A percentile compares a stretch with the other conserved stretches of the same genome.
These are phyloP conservation scores for Drosophila acutilabella DNA, from an alignment of 2,888 invertebrate genomes.

Conservation along the genomic window DNA sequence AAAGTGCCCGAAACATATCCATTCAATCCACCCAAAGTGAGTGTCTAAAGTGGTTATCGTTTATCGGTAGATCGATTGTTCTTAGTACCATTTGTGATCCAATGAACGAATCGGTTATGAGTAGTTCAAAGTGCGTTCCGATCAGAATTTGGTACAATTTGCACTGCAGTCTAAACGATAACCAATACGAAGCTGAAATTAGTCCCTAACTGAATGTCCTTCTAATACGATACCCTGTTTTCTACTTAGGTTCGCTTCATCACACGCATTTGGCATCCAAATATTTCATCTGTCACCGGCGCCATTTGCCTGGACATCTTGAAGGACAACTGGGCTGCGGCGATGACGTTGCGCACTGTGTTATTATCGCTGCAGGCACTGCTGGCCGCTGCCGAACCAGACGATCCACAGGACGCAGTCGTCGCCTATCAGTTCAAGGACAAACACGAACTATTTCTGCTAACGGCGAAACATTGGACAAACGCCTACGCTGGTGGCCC, in stretches of 20 bases:
- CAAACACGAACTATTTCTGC: conserved; percentile 92
- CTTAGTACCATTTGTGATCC: no score
- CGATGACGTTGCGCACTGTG: conserved; percentile 98
- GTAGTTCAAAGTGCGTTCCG: no score
- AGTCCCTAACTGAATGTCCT: no score
- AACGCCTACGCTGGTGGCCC: conserved; percentile 96
- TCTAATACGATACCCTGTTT: conserved; percentile 2
- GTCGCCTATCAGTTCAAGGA: conserved; percentile 99
- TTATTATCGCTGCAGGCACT: conserved; percentile 97
- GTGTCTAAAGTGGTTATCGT: not conserved
- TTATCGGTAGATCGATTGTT: no score
- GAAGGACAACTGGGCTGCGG: conserved; percentile 99
- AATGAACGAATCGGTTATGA: no score
- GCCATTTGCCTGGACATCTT: conserved; percentile 99
- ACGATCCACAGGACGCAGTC: conserved; percentile 98
- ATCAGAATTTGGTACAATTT: no score
- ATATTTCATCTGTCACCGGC: conserved; percentile 99
- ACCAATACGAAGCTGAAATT: no score
- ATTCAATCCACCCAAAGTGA: conserved; percentile 99
- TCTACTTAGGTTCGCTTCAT: conserved; percentile 93
- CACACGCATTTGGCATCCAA: conserved; percentile 99
- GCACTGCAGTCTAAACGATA: no score
- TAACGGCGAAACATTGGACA: conserved; percentile 98
- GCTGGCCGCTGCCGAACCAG: conserved; percentile 95
- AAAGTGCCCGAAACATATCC: conserved; percentile 99